Conservation (phyloP, 2,113 vertebrate genomes). For the Scolopax mira region DNA sequence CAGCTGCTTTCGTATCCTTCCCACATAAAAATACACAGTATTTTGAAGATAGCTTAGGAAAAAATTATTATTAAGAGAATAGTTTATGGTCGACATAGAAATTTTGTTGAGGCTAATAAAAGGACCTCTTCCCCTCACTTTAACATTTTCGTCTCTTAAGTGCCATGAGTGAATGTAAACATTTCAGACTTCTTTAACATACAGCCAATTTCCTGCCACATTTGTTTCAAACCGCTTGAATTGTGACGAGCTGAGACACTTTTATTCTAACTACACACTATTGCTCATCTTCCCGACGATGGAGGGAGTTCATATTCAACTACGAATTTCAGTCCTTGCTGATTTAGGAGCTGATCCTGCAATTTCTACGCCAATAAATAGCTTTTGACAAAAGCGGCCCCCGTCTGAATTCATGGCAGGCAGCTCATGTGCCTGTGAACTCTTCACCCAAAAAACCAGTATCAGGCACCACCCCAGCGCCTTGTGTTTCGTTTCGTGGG, state of each 20-base stretch:
- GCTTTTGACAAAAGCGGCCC: not conserved
- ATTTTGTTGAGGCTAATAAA: constrained; percentile 28
- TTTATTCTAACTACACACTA: not conserved
- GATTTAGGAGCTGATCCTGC: constrained; percentile 18
- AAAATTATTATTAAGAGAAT: constrained; percentile 66
- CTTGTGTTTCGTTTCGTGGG: not conserved
- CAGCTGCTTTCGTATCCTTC: constrained; percentile 66
- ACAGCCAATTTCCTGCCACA: constrained; percentile 47
- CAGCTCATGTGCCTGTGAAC: not conserved
- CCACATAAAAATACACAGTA: constrained; percentile 80
- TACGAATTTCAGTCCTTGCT: not conserved
- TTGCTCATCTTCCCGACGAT: constrained; percentile 13
- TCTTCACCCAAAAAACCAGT: not conserved
- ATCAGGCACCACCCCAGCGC: not conserved
- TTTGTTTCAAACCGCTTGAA: constrained; percentile 1
- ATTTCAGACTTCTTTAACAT: constrained; percentile 27
- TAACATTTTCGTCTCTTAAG: not conserved
- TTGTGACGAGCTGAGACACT: constrained; percentile 15
- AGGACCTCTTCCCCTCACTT: not conserved
- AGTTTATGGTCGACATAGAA: constrained; percentile 61
- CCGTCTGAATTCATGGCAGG: not conserved
- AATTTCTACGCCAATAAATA: not conserved
- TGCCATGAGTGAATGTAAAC: constrained; percentile 30
- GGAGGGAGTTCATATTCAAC: not conserved
- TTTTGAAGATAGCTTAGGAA: constrained; percentile 74